phyloP scores from a whole-genome alignment of 2,797 vertebrate genomes.

The Podarcis siculus region DNA sequence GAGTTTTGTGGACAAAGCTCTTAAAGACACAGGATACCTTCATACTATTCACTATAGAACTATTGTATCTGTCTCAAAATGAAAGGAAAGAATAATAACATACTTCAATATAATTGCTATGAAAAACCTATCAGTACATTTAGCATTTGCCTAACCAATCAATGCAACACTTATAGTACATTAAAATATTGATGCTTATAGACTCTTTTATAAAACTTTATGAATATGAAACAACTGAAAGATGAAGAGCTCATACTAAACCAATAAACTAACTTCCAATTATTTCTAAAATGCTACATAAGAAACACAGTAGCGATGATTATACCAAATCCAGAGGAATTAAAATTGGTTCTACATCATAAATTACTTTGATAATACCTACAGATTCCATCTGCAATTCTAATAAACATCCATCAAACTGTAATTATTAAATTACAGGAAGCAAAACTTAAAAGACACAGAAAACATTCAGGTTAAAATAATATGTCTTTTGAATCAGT shows the following conservation, averaged over 20 bases:
- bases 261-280: background rate
- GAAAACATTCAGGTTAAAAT: slow-evolving; percentile 23
- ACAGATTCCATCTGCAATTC: background rate
- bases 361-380: background rate
- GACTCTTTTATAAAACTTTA: background rate
- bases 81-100: background rate
- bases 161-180: background rate
- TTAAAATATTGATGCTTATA: background rate
- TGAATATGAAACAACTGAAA: background rate
- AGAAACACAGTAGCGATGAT: background rate
- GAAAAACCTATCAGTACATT: background rate
- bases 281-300: background rate
- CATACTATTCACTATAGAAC: background rate
- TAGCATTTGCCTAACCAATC: background rate
- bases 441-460: slow-evolving; percentile 29
- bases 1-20: background rate
- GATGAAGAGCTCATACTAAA: background rate
- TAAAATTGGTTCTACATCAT: background rate
- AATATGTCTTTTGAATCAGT: slow-evolving; percentile 28
- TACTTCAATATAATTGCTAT: background rate
- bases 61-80: background rate
- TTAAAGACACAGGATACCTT: background rate
- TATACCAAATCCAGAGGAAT: background rate
- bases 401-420: too few relatives aligned
- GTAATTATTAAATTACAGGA: slow-evolving; percentile 34